A percentile compares a stretch with the other conserved stretches of the same genome.
Conservation (phyloP, 2,113 vertebrate species). For the Oriolus oriolus region DNA sequence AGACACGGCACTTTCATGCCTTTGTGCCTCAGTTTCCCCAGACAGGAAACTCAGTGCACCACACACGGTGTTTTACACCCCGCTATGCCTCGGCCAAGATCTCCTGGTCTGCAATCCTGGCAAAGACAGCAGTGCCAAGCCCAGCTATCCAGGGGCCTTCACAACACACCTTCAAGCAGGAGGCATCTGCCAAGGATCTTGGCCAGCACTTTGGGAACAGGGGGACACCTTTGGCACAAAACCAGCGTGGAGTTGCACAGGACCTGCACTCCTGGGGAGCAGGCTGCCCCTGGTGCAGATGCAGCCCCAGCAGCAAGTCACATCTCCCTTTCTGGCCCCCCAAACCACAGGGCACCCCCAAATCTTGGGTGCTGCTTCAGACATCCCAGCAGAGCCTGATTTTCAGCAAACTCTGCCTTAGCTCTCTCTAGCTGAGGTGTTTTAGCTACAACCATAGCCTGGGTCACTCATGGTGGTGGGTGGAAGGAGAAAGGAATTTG, state of each 20-base stretch:
- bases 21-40: neutral
- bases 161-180: accelerated
- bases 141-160: neutral
- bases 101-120: neutral
- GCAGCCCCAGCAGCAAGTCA: neutral
- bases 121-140: neutral
- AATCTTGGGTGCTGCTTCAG: neutral
- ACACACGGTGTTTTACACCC: accelerated
- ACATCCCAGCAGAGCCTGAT: neutral
- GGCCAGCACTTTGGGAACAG: neutral
- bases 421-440: neutral
- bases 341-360: neutral
- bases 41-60: neutral
- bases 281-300: neutral
- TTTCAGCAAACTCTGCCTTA: neutral
- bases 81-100: accelerated
- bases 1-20: no score
- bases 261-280: neutral
- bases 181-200: neutral
- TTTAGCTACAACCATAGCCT: neutral
- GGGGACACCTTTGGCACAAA: neutral
- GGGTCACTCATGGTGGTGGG: accelerated
- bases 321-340: neutral
- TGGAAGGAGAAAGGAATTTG: neutral
- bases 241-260: accelerated